A percentile compares a stretch with the other conserved stretches of the same genome.
Conservation (phyloP, 2,797 vertebrate genomes). For the Clarias fuscus region DNA sequence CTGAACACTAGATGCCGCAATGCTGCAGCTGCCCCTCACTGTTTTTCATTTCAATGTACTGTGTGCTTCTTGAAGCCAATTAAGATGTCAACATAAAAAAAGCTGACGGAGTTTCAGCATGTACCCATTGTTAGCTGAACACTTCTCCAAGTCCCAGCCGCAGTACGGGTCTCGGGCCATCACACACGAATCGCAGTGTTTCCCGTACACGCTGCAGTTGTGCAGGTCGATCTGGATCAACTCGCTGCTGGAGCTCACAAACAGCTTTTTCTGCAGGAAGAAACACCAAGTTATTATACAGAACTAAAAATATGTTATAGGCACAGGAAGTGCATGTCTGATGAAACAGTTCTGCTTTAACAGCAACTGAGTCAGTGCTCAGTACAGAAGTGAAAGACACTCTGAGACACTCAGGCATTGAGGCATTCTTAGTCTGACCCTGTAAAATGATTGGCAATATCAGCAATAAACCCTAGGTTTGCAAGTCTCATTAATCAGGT, state of each 20-base stretch:
- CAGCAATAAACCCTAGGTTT: too few species aligned
- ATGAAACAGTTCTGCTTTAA: too few species aligned
- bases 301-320: too few species aligned
- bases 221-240: constrained; percentile 67
- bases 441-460: too few species aligned
- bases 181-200: constrained; percentile 61
- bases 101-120: neutral
- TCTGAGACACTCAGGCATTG: too few species aligned
- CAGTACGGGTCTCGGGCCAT: constrained; percentile 68
- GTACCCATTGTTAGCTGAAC: constrained; percentile 32
- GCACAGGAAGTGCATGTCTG: too few species aligned
- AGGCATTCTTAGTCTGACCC: too few species aligned
- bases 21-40: neutral
- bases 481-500: too few species aligned
- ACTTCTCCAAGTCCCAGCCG: constrained; percentile 49
- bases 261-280: constrained; percentile 67
- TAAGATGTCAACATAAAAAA: too few species aligned
- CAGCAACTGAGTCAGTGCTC: too few species aligned
- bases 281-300: neutral
- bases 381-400: too few species aligned
- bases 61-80: too few species aligned
- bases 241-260: constrained; percentile 59
- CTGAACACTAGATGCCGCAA: neutral
- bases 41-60: neutral
- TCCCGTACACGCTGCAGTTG: constrained; percentile 65